Evolutionary conservation across 2,113 vertebrate species (phyloP), one percentile per base, ranked within the genome.

Genomic region (Pipa parva): DNA sequence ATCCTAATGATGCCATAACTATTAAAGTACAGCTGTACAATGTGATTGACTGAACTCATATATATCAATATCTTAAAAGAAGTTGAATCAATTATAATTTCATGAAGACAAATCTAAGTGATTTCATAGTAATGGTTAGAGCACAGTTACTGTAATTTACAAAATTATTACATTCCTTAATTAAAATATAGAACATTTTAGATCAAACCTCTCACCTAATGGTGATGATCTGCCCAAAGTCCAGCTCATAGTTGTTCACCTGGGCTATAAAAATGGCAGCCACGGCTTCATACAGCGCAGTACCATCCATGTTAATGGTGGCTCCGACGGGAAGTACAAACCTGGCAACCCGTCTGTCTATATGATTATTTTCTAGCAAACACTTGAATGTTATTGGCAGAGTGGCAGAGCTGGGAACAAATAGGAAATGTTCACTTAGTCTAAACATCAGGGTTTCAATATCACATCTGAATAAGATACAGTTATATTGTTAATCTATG

Each of bases 311-410:
- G 71, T 98, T 98, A 84, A 98, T 98, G 62, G 95, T 98, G 73
- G 95, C 95, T 0, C 95, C 95, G 63, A 98, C 95, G 0, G 96
- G 96, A 61, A 98, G 86, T 81, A 98, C 96, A 0, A 98, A 97
- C 45, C 95, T 92, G 0, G 97, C 97, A 13, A 98, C 93, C 46
- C 95, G 91, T 48, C 95, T 85, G 80, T 98, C 96, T 1, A 98
- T 96, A 50, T 95, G 94, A 76, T 98, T 98, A 79, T 98, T 98
- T 77, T 98, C 96, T 81, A 98, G 79, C 73, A 98, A 94, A 88
- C 96, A 98, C 90, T 98, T 97, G 88, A 98, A 98, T 72, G 96
- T 98, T 84, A 98, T 97, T 85, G 96, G 96, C 89, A 98, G 77
- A 0, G 96, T 98, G 83, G 96, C 96, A 65, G 95, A 97, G 81